Percentiles rank a stretch among this genome's conserved stretches.
phyloP scores from a whole-genome alignment of 2,113 vertebrate species.

The Microcebus ravelobensis region DNA sequence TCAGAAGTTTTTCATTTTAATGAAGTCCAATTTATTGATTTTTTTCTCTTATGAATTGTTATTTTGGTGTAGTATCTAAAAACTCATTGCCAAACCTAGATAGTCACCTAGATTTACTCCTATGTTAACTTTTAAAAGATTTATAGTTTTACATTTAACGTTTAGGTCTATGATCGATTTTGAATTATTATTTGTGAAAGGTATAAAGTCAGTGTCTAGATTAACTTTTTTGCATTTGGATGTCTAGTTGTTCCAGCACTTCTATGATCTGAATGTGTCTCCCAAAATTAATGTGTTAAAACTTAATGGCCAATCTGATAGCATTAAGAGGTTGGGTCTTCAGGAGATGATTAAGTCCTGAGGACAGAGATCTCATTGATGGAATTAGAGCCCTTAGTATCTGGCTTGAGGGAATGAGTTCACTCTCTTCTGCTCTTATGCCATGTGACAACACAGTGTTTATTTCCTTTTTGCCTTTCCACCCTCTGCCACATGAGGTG shows the following conservation, averaged over 20 bases:
- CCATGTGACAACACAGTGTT: neutral
- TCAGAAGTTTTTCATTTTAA: neutral
- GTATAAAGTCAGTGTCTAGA: neutral
- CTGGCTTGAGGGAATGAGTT: too few species aligned
- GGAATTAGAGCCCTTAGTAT: neutral
- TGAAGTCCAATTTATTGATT: neutral
- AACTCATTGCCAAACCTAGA: neutral
- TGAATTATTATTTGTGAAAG: neutral
- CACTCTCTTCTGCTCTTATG: neutral
- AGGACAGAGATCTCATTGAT: neutral
- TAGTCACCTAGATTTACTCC: neutral
- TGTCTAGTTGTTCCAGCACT: neutral
- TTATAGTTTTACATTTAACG: neutral
- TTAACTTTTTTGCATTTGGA: neutral
- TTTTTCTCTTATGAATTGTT: neutral
- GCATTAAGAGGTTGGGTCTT: neutral
- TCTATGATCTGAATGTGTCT: neutral
- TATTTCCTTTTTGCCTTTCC: neutral
- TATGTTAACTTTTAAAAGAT: neutral
- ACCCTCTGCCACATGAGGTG: neutral
- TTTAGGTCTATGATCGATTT: neutral
- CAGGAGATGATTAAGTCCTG: neutral
- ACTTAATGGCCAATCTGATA: neutral
- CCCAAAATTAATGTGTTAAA: neutral
- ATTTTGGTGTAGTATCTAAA: neutral